Base-by-base conservation (phyloP, 2,113 vertebrate genomes). In the Mellivora capensis region DNA sequence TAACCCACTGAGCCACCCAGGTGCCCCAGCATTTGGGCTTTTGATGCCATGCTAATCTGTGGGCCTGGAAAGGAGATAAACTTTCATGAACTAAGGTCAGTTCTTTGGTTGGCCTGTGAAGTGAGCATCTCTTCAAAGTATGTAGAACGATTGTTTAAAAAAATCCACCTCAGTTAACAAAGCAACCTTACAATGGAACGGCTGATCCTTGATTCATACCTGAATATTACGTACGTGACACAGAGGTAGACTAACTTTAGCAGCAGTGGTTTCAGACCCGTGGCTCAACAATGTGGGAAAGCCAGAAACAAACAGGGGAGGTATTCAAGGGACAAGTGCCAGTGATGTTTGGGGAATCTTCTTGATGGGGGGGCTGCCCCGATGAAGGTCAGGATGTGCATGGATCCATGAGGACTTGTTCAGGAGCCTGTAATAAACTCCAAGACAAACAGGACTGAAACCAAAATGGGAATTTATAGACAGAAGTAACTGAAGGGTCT, bases 11-110 rank as follows among this genome's bases (percentile, higher is more conserved):
- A n/a, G n/a, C n/a, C n/a, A n/a, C n/a, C n/a, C n/a, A n/a, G n/a
- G n/a, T n/a, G n/a, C n/a, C n/a, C n/a, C 74, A 62, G 39, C 57
- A n/a, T 94, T 92, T 47, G 59, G 76, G 81, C 77, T 90, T 98
- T 96, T 88, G 97, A 95, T 97, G 81, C 76, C 44, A 18, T 81
- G 87, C 80, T 98, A 82, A 90, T 95, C 92, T 92, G 84, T 39
- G 54, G 74, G 81, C 62, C 87, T 97, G 90, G 27, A 54, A 84
- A 94, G 49, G 76, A 96, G 96, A 90, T 96, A 90, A 95, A 87
- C 72, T 86, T 42, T 71, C 15, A 57, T 62, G 23, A 49, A 59
- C 21, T n/a, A 47, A 71, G 87, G 95, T 94, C 90, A 54, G 12
- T 72, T 86, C 42, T 92, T 69, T 64, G 64, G 62, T 54, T 81